phyloP scores from a whole-genome alignment of 2,113 vertebrate species.

The Phodopus roborovskii region DNA sequence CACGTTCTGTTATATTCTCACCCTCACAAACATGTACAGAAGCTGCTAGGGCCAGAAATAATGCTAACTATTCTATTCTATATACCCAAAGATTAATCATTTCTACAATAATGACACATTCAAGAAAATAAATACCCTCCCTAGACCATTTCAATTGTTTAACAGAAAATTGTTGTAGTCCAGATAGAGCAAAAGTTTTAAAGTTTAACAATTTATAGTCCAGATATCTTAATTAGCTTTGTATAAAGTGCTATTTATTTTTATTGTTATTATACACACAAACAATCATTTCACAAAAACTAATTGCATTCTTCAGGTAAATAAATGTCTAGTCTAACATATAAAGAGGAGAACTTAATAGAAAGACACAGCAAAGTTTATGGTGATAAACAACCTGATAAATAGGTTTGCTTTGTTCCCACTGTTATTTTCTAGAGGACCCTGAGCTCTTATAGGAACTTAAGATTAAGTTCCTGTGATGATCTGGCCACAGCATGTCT shows the following conservation, averaged over 20 bases:
- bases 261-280: background rate
- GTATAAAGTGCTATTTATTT: background rate
- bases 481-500: background rate
- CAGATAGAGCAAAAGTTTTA: background rate
- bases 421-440: background rate
- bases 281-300: background rate
- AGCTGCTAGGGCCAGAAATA: background rate
- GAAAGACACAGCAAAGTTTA: conserved; percentile 59
- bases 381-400: conserved; percentile 4
- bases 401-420: background rate
- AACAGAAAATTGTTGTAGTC: background rate
- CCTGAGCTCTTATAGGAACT: background rate
- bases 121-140: background rate
- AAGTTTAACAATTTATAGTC: background rate
- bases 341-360: conserved; percentile 33
- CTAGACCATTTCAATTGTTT: background rate
- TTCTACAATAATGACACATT: background rate
- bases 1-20: background rate
- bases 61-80: background rate
- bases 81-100: background rate
- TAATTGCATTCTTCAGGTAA: conserved; percentile 30
- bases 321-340: background rate
- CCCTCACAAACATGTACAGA: background rate
- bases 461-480: background rate
- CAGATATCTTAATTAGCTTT: conserved; percentile 17